Base-by-base conservation (phyloP, 2,113 vertebrate species). In the Prunella fulvescens region DNA sequence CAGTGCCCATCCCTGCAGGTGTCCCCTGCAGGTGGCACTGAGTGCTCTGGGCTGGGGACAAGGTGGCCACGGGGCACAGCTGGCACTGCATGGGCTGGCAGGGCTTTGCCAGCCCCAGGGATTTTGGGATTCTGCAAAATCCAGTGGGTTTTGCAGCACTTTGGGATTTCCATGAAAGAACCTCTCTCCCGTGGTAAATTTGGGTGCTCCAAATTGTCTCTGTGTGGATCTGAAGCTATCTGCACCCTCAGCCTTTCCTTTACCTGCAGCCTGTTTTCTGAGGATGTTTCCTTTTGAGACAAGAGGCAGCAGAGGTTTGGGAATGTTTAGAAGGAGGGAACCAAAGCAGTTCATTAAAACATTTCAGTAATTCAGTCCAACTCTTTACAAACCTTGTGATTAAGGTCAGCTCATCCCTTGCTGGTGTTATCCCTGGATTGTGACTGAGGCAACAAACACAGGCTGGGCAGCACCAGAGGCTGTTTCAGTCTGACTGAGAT, bases 61-160 rank as follows among this genome's bases (percentile, higher is more conserved):
- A 16, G 82, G 60, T 74, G 81, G 42, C 12, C 7, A 33, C 16
- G 0, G n/a, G 60, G 58, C 57, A 45, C 70, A 40, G 82, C 51
- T 56, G 9, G 82, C 20, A 2, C 12, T 31, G 0, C 2, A 0
- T 17, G 82, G 11, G 4, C 70, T 85, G 12, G 53, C 14, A 86
- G 37, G 13, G 11, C 22, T 78, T 12, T 45, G 3, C 73, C 84
- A 61, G 1, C 39, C 45, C 1, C 23, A 1, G 39, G 26, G 11
- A 23, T 39, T 35, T 7, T 2, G 19, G 57, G 17, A 14, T 56
- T 79, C 48, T 56, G 5, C 0, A 1, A 18, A 71, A 35, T 48
- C 57, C 9, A 6, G 0, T 7, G 5, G 7, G 1, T 19, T 66
- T 42, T 56, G 18, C 6, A 69, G 35, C 15, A 22, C 1, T 51